Percentiles rank a stretch among this genome's conserved stretches.
Evolutionary conservation across 2,113 vertebrate genomes (phyloP).

Genomic region (Pogonocichla stellata): DNA sequence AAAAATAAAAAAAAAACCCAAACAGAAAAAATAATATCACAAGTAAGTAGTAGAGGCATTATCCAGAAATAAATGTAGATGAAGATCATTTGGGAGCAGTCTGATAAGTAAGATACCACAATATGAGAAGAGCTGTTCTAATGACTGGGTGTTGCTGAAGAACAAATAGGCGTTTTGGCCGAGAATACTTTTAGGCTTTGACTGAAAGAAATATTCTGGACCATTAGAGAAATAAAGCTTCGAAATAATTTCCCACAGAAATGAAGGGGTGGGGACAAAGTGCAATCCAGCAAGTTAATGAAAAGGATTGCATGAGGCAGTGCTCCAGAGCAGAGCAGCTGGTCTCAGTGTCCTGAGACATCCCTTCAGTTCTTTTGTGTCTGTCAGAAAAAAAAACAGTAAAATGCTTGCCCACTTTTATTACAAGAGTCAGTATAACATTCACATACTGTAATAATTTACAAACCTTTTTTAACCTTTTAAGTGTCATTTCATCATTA

Average conservation of each 20-base stretch:
- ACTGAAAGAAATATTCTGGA: background rate
- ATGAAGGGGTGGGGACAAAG: background rate
- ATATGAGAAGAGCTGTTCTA: background rate
- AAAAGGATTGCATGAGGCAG: background rate
- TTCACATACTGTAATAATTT: background rate
- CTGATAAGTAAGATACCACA: background rate
- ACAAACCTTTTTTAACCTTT: background rate
- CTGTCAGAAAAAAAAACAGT: background rate
- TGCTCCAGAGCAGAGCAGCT: background rate
- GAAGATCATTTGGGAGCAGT: background rate
- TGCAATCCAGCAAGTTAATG: background rate
- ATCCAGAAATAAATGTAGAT: background rate
- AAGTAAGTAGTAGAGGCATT: background rate
- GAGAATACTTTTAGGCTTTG: background rate
- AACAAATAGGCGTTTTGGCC: background rate
- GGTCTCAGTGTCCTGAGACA: background rate
- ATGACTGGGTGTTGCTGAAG: background rate
- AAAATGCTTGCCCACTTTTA: background rate
- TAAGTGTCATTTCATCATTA: background rate
- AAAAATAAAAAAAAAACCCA: background rate
- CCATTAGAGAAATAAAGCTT: slow-evolving; percentile 16
- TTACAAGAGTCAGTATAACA: background rate
- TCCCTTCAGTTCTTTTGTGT: background rate
- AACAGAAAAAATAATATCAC: no score
- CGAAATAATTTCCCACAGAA: background rate